Base-by-base conservation (phyloP, 2,797 vertebrate species). In the Avahi laniger region DNA sequence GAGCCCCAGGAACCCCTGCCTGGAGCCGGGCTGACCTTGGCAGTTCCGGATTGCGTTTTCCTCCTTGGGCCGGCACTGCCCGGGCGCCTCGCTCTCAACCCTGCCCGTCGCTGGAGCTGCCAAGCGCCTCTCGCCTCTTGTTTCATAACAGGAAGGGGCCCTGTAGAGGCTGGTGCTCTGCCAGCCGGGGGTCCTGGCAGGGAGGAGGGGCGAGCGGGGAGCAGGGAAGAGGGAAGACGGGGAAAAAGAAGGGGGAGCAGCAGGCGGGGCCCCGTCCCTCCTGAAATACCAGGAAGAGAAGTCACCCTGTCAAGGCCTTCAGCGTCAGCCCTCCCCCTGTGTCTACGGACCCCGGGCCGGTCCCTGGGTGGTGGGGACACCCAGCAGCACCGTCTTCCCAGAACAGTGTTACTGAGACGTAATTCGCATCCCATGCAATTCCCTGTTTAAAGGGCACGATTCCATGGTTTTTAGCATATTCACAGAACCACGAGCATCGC, bases 361-460 rank as follows among this genome's bases (percentile, higher is more conserved):
- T 10, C 38, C 52, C 28, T 5, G 6, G n/a, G 38, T 54, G 54
- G 33, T 26, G 4, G 10, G 33, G 46, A 38, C 61, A 1, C 30
- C 46, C 33, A 6, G 22, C 2, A 0, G 2, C 35, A 22, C 30
- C 14, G 17, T 61, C 43, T 33, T 18, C 28, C 20, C 28, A 35
- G 33, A 13, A 0, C 20, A 22, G 52, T 48, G 61, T 69, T 35
- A 5, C 6, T 8, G 67, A 35, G 35, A 33, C 1, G 2, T 33
- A 22, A 52, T 2, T 20, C 54, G 2, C 4, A 13, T 0, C 3
- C 38, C 38, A 2, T 0, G 7, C 15, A 61, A 30, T 14, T 24
- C 57, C 26, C n/a, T 15, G 0, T 9, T 12, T 4, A 22, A 38
- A n/a, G 33, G 1, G 4, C 20, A 5, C 7, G 0, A 1, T 3